Evolutionary conservation across 2,113 vertebrate genomes (phyloP).

Genomic region (Notarius quadriscutis): DNA sequence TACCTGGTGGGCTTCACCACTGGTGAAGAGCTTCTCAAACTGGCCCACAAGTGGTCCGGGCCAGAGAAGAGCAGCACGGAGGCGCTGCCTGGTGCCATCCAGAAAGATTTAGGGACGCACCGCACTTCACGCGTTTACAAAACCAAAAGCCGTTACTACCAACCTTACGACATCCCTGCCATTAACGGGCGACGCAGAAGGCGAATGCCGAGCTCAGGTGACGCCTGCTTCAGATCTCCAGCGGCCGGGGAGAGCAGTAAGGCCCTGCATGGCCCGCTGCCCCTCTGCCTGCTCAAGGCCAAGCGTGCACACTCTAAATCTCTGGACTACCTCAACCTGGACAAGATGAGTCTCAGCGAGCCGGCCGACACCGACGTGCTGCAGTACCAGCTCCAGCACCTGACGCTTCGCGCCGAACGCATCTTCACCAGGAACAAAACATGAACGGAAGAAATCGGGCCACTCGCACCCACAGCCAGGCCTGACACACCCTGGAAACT

Average conservation of each 20-base stretch:
- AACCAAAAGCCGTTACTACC: constrained; percentile 86
- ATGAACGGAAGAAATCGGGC: constrained; percentile 59
- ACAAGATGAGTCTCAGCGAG: constrained; percentile 92
- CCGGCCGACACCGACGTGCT: constrained; percentile 92
- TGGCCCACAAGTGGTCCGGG: constrained; percentile 83
- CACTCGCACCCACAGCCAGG: constrained; percentile 33
- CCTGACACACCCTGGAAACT: constrained; percentile 40
- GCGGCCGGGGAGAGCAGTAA: constrained; percentile 80
- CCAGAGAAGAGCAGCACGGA: constrained; percentile 75
- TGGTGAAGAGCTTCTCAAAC: constrained; percentile 90
- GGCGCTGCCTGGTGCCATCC: constrained; percentile 64
- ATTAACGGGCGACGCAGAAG: constrained; percentile 83
- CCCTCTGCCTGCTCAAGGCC: constrained; percentile 88
- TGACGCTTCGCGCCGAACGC: constrained; percentile 86
- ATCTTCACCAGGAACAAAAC: constrained; percentile 89
- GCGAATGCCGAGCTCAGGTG: constrained; percentile 93
- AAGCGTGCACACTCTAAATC: constrained; percentile 92
- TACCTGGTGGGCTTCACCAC: constrained; percentile 94
- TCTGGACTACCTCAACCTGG: constrained; percentile 97
- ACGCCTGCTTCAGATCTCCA: constrained; percentile 81
- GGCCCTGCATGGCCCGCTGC: constrained; percentile 82
- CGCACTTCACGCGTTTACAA: constrained; percentile 84
- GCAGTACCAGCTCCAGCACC: constrained; percentile 93
- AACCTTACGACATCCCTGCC: constrained; percentile 92
- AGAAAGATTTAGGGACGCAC: constrained; percentile 81